Evolutionary conservation across 2,113 vertebrate species (phyloP), one percentile per base, ranked within the genome.

Genomic region (Glaucidium brasilianum): DNA sequence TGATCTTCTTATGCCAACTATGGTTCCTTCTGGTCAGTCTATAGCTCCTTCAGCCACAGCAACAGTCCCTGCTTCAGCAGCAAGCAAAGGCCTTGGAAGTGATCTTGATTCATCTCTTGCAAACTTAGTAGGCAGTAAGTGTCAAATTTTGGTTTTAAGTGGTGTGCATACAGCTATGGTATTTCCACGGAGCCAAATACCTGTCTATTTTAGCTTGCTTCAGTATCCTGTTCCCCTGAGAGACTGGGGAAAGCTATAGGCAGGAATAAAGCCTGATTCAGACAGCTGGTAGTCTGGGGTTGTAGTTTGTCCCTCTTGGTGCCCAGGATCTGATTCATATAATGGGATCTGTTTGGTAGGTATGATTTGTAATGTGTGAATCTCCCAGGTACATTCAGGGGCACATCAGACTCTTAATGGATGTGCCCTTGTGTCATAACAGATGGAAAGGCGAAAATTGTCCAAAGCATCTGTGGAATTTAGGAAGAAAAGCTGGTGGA

Each of bases 51-150:
- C 98, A 39, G 78, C 97, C 58, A 52, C 97, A 81, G 92, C 97
- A 74, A 76, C 97, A 71, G 94, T 98, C 75, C 60, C 98, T 37
- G 97, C 98, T 18, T 94, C 97, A 89, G 98, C 98, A 45, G 97
- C 98, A 35, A 97, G 97, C 94, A 99, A 99, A 98, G 97, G 98
- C 62, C 98, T 99, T 1, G 99, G 98, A 64, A 99, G 99, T 50
- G 99, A 99, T 94, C 99, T 99, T 92, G 99, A 99, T 96, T 99
- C 99, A 0, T 99, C 99, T 53, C 98, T 99, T 82, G 99, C 99
- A 96, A 99, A 99, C 96, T 97, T 99, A 98, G 98, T 99, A 94
- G 99, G 99, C 98, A 99, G 99, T 99, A 98, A 98, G 98, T 99
- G 97, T 71, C 75, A 80, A 19, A 47, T 58, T 66, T 88, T 32